Base-by-base conservation (phyloP, 2,797 vertebrate genomes). In the Nyctalus aviator region DNA sequence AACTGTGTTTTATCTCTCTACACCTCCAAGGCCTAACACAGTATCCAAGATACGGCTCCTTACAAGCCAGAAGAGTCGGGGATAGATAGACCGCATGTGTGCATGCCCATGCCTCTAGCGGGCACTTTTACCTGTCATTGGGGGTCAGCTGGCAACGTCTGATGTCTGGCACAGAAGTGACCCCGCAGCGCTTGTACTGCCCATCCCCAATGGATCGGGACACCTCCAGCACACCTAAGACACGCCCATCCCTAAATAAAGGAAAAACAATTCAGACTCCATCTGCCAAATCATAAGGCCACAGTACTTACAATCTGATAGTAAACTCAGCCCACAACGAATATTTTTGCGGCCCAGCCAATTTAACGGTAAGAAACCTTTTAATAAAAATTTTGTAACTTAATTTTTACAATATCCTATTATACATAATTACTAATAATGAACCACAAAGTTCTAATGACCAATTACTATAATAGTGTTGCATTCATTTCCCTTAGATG, bases 181-280 rank as follows among this genome's bases (percentile, higher is more conserved):
- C 99, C 0, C 99, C 99, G 0, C 99, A 99, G 94, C 99, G 99
- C 88, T 99, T 99, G 98, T 99, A 99, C 98, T 99, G 99, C 41
- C 99, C 99, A 6, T 99, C 99, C 20, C 99, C 99, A 0, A 99
- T 98, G 72, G 99, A 99, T 3, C 99, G 99, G 0, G 99, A 99
- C 37, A 99, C 99, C 94, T 99, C 99, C 79, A 99, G 98, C 91
- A 99, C 99, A 0, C 99, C 99, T 6, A 99, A 97, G 32, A 99
- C 99, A 94, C 99, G 98, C 0, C 99, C 99, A 0, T 99, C 99
- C 97, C 99, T 99, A 92, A 71, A 48, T 0, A 21, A 82, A 68
- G 78, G 79, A 64, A 91, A 23, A 35, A 66, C 46, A 3, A 3
- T 4, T 93, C 37, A 94, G 93, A 59, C 5, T 30, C 86, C 32